Base-by-base conservation (phyloP, 2,113 vertebrate species). In the Herpailurus yagouaroundi region DNA sequence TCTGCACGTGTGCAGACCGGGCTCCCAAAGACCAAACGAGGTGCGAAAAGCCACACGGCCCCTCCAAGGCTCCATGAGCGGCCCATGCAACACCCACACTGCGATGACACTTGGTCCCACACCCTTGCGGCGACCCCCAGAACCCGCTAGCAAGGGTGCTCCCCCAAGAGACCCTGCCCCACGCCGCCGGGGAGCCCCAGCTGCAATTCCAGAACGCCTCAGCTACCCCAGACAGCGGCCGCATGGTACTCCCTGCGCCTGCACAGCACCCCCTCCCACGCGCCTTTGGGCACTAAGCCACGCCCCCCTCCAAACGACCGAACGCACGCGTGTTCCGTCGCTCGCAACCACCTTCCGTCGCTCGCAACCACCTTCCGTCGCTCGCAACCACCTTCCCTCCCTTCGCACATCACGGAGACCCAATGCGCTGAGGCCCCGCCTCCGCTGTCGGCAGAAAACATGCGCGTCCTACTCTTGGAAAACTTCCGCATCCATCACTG, bases 181-280 rank as follows among this genome's bases (percentile, higher is more conserved):
- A 36, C 68, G 14, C 4, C 12, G 13, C 21, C 19, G 0, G 63
- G 45, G 16, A 25, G 21, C 13, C 64, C 12, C 1, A 3, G n/a
- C 85, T 0, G 5, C 15, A 2, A 2, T 4, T 4, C 7, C 45
- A 0, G 45, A 4, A 9, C 12, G 31, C n/a, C 18, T 31, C 50
- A 8, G 27, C 6, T n/a, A 5, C 50, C 25, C 85, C 5, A 0
- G 50, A 7, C 12, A 14, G 1, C 48, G 1, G 15, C 85, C 7
- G 25, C 68, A 2, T 10, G 7, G 7, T 25, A 36, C 12, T 25
- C 63, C 1, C 0, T 3, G 41, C 83, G 64, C 31, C 41, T 50
- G 64, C 64, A 13, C 63, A n/a, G 41, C 18, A 31, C 9, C 2
- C 36, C 27, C 29, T 6, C 21, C n/a, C 33, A 5, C 55, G 27